Evolutionary conservation across 2,113 vertebrate species (phyloP).

Genomic region (Megaleporinus macrocephalus): DNA sequence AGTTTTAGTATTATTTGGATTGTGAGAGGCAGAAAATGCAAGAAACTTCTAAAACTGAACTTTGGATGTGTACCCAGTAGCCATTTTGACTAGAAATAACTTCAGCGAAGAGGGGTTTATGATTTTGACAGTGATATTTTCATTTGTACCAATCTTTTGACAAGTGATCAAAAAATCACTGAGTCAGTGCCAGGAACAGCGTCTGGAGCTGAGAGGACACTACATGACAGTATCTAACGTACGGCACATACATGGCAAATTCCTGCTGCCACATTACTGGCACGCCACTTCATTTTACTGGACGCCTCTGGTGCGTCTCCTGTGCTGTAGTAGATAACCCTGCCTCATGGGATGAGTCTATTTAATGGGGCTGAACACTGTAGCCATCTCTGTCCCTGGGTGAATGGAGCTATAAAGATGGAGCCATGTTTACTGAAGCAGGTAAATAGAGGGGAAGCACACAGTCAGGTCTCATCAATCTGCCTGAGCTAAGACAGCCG

Average conservation of each 20-base stretch:
- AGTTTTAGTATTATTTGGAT: no score
- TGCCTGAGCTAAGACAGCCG: conserved; percentile 13
- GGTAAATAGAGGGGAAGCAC: conserved; percentile 44
- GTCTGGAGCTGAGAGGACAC: not conserved
- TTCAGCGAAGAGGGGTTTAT: no score
- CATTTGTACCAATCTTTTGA: not conserved
- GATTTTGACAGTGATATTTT: not conserved
- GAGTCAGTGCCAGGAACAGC: not conserved
- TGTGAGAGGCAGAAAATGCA: no score
- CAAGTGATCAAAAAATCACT: not conserved
- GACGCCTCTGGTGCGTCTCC: conserved; percentile 4
- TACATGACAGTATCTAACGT: not conserved
- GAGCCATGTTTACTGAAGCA: conserved; percentile 44
- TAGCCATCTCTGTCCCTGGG: conserved; percentile 15
- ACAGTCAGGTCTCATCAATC: conserved; percentile 48
- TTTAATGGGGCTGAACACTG: conserved; percentile 51
- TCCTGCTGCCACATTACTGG: not conserved
- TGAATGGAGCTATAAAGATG: conserved; percentile 46
- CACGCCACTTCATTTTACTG: conserved; percentile 9
- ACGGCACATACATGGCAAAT: not conserved
- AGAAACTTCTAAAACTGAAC: no score
- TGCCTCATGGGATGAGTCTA: conserved; percentile 29
- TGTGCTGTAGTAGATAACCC: conserved; percentile 18
- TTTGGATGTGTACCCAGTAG: no score
- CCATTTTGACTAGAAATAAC: no score